Base-by-base conservation (phyloP, 2,113 vertebrate genomes). In the Felis chaus region DNA sequence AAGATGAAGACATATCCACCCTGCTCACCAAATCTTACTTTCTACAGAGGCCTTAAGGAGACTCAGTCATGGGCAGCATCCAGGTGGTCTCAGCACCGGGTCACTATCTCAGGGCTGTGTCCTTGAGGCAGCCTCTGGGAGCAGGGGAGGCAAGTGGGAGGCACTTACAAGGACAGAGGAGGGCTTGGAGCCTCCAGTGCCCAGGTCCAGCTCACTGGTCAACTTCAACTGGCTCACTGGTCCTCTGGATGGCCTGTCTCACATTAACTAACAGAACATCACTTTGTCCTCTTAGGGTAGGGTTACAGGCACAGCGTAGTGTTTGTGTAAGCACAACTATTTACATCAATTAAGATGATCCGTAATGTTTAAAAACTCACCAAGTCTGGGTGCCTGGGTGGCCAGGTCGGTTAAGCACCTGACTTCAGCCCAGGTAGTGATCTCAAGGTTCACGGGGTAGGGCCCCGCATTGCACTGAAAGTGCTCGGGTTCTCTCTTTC, bases 31-130 rank as follows among this genome's bases (percentile, higher is more conserved):
- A 74, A 15, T 45, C 73, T 41, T 74, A 73, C 1, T 73, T 39
- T 5, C 36, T 39, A 73, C 21, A 25, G 29, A 13, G 11, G 39
- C 23, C 39, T 27, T 13, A 27, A 25, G 25, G 5, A 23, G 73
- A 0, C 39, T 41, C 23, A 7, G 39, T 29, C 13, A 39, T 1
- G 7, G 0, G 25, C 73, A 45, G 7, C 14, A 18, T 2, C 41
- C 73, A 9, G 27, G 7, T 9, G 14, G 27, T 45, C 13, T 76
- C 41, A 31, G 41, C 27, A 25, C 25, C 14, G 29, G 73, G 27
- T 39, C 39, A 27, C 23, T 2, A 23, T n/a, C 68, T 36, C 18
- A 21, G 68, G 33, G 18, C 68, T 36, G 18, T 36, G 68, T 71
- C 68, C 15, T 19, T 16, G 31, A 10, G 65, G 14, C 65, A 16